These are phyloP conservation scores for Zaprionus kolodkinae DNA, from an alignment of 1,140 invertebrate genomes.

Conservation along the genomic window DNA sequence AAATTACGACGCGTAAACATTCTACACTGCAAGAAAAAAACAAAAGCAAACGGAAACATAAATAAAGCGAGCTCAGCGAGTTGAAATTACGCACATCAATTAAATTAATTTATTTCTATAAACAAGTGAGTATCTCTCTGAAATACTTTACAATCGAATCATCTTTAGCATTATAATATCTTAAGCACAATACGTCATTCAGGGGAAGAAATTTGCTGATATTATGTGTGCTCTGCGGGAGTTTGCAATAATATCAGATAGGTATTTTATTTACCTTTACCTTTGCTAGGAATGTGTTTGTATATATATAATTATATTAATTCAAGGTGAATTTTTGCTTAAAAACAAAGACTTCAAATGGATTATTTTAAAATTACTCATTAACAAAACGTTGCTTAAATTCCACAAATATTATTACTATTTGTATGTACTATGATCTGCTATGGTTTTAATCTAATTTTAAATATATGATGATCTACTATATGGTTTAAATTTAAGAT, in stretches of 20 bases:
- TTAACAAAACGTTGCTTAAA: neutral
- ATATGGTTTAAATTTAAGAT: neutral
- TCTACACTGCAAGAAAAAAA: conserved; percentile 1
- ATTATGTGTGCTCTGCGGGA: neutral
- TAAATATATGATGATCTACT: too few species aligned
- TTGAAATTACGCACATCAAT: conserved; percentile 40
- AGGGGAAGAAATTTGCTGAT: neutral
- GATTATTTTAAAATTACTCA: too few species aligned
- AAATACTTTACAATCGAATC: neutral
- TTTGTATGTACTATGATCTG: too few species aligned
- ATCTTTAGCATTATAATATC: neutral
- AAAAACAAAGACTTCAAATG: neutral
- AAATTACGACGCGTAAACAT: conserved; percentile 12
- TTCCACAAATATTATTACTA: neutral
- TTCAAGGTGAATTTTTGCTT: too few species aligned
- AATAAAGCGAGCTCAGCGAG: conserved; percentile 1
- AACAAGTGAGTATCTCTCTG: conserved; percentile 55
- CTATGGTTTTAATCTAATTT: too few species aligned
- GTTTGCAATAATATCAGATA: neutral
- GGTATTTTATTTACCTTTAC: neutral
- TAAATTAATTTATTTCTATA: conserved; percentile 44
- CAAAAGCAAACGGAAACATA: conserved; percentile 8
- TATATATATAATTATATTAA: too few species aligned
- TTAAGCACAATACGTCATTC: conserved; percentile 1
- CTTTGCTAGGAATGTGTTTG: too few species aligned